Percentiles rank a stretch among this genome's conserved stretches.
These are phyloP conservation scores for Blastobasis lacticolella DNA, from an alignment of 2,888 invertebrate species.

Conservation along the genomic window DNA sequence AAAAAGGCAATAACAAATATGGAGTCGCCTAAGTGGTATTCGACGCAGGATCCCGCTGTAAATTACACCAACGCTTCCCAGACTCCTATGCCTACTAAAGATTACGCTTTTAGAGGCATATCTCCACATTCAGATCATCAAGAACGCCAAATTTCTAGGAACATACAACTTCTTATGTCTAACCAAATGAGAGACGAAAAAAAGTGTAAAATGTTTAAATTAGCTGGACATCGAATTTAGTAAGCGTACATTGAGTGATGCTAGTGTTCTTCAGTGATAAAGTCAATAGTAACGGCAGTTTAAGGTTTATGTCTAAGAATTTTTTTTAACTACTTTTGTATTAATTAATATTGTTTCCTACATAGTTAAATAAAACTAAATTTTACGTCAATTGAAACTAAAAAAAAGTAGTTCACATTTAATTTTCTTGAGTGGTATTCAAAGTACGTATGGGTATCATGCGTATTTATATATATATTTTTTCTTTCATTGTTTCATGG, in stretches of 20 bases:
- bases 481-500: too few relatives aligned
- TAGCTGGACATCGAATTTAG: conserved; percentile 50
- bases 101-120: conserved; percentile 15
- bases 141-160: conserved; percentile 25
- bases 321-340: background rate
- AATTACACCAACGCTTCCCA: conserved; percentile 12
- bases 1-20: conserved; percentile 39
- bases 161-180: conserved; percentile 28
- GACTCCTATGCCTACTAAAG: conserved; percentile 11
- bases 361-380: conserved; percentile 6
- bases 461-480: too few relatives aligned
- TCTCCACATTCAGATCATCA: conserved; percentile 13
- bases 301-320: background rate
- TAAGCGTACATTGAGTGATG: conserved; percentile 7
- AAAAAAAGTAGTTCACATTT: background rate
- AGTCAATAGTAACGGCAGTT: background rate
- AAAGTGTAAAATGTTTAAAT: conserved; percentile 55
- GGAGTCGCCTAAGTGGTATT: conserved; percentile 26
- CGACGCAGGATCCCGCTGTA: conserved; percentile 16
- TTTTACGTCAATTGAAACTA: background rate
- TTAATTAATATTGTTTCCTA: background rate
- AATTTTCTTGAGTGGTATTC: too few relatives aligned
- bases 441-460: too few relatives aligned
- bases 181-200: conserved; percentile 40
- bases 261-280: conserved; percentile 4